phyloP scores from a whole-genome alignment of 2,888 invertebrate genomes.

The Timema podura region DNA sequence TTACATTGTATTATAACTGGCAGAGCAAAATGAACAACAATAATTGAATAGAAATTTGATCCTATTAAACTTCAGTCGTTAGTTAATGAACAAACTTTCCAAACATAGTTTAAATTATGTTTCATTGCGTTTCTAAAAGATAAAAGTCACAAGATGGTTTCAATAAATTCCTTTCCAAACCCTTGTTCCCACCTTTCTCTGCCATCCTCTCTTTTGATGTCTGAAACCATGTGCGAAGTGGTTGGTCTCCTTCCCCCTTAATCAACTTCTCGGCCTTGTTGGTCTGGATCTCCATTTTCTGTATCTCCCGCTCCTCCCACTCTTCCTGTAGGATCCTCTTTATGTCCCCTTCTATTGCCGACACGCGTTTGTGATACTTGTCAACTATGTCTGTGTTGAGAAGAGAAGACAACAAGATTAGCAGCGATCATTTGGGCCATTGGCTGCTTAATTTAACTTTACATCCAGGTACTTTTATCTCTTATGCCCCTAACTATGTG shows the following conservation, averaged over 20 bases:
- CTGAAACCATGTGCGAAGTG: slow-evolving; percentile 73
- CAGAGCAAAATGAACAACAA: too few species aligned
- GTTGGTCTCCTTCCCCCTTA: slow-evolving; percentile 46
- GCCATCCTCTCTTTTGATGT: slow-evolving; percentile 70
- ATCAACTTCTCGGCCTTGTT: slow-evolving; percentile 65
- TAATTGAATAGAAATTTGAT: too few species aligned
- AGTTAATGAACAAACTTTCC: too few species aligned
- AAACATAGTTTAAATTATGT: too few species aligned
- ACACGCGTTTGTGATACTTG: slow-evolving; percentile 75
- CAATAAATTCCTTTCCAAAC: background rate
- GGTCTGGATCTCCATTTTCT: slow-evolving; percentile 79
- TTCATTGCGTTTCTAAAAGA: too few species aligned
- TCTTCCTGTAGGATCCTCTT: slow-evolving; percentile 80
- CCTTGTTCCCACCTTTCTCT: slow-evolving; percentile 57
- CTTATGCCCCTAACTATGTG: too few species aligned
- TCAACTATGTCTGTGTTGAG: slow-evolving; percentile 67
- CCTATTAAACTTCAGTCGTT: too few species aligned
- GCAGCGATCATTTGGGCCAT: too few species aligned
- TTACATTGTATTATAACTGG: too few species aligned
- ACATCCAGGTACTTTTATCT: too few species aligned
- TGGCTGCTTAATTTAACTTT: too few species aligned
- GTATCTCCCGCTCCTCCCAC: slow-evolving; percentile 73
- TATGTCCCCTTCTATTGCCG: slow-evolving; percentile 72
- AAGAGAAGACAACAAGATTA: too few species aligned
- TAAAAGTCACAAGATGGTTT: background rate